Percentiles rank a stretch among this genome's conserved stretches.
These are phyloP conservation scores for Bursaphelenchus mucronatus DNA, from an alignment of 1,140 invertebrate genomes.

Conservation along the genomic window DNA sequence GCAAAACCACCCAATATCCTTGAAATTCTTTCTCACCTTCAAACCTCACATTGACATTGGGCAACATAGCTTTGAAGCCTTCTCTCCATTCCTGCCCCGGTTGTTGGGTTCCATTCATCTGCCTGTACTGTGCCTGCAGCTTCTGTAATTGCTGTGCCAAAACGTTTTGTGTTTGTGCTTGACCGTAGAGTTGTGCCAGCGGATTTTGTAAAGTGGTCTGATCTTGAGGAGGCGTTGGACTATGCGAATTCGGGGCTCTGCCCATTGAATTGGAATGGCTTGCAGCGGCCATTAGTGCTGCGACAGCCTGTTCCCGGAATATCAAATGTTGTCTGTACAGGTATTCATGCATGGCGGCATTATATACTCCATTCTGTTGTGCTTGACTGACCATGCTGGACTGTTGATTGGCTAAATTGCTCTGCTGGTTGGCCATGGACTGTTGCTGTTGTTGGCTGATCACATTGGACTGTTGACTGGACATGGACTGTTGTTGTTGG, in stretches of 20 bases:
- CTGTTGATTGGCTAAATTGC: too few relatives aligned
- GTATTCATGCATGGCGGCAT: too few relatives aligned
- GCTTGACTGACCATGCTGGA: too few relatives aligned
- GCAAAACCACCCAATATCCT: too few relatives aligned
- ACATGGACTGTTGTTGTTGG: neutral
- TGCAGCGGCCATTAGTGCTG: too few relatives aligned
- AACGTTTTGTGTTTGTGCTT: neutral
- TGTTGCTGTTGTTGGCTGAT: too few relatives aligned
- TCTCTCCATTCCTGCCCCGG: conserved; percentile 36
- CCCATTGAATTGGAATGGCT: neutral
- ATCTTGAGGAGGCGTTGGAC: neutral
- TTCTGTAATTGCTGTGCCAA: conserved; percentile 28
- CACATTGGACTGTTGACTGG: too few relatives aligned
- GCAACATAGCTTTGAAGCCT: conserved; percentile 45
- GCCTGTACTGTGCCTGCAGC: conserved; percentile 14
- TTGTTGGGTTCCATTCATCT: conserved; percentile 14
- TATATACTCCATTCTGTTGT: too few relatives aligned
- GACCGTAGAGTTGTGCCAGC: conserved; percentile 15
- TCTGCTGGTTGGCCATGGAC: too few relatives aligned
- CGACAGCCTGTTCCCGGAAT: too few relatives aligned
- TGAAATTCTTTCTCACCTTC: neutral
- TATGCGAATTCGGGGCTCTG: neutral
- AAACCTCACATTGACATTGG: conserved; percentile 52
- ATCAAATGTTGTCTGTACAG: too few relatives aligned
- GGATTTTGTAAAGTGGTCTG: conserved; percentile 12